These are phyloP conservation scores for Caiman crocodilus DNA, from an alignment of 2,797 vertebrate species.

Conservation along the genomic window DNA sequence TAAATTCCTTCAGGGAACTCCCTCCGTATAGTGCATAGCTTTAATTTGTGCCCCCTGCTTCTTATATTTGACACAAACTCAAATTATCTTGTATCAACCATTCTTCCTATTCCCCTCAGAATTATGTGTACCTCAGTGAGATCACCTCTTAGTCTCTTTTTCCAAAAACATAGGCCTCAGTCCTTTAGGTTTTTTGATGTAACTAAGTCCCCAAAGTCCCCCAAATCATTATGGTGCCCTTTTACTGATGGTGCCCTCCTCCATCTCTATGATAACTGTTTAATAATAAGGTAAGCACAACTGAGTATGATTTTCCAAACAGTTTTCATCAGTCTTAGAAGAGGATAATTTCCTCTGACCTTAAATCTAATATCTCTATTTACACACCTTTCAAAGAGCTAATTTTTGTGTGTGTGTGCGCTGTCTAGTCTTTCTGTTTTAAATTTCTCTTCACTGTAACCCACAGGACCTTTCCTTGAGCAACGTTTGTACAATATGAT, in stretches of 20 bases:
- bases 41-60: slow-evolving; percentile 51
- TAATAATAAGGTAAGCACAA: slow-evolving; percentile 48
- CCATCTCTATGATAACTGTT: slow-evolving; percentile 24
- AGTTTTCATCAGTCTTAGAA: slow-evolving; percentile 5
- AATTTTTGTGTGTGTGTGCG: not conserved
- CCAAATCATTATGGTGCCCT: slow-evolving; percentile 13
- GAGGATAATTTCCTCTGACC: slow-evolving; percentile 45
- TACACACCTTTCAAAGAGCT: slow-evolving; percentile 42
- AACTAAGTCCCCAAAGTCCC: not conserved
- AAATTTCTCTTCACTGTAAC: slow-evolving; percentile 17
- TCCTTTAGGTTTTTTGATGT: slow-evolving; percentile 34
- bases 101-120: slow-evolving; percentile 50
- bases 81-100: not conserved
- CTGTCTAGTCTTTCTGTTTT: slow-evolving; percentile 35
- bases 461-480: slow-evolving; percentile 17
- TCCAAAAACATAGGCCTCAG: slow-evolving; percentile 23
- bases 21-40: slow-evolving; percentile 46
- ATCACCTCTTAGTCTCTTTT: slow-evolving; percentile 25
- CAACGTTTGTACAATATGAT: slow-evolving; percentile 1
- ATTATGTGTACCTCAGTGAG: not conserved
- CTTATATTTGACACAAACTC: slow-evolving; percentile 55
- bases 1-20: slow-evolving; percentile 33
- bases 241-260: slow-evolving; percentile 5
- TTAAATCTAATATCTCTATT: slow-evolving; percentile 50
- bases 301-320: slow-evolving; percentile 40